These are phyloP conservation scores for Lycodopsis pacificus DNA, from an alignment of 2,797 vertebrate species.

Conservation along the genomic window DNA sequence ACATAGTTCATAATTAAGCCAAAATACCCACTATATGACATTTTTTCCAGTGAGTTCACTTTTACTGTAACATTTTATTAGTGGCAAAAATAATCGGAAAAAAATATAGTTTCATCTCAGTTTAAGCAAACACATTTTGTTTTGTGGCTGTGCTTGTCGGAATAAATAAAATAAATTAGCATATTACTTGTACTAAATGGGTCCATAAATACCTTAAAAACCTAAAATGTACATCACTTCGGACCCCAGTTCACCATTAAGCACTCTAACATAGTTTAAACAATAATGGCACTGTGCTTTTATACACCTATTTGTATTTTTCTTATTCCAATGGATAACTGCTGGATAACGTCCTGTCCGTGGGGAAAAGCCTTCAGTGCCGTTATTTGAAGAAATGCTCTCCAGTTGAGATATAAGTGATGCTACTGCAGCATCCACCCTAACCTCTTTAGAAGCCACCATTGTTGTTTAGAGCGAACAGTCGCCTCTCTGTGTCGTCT, in stretches of 20 bases:
- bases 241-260: constrained; percentile 33
- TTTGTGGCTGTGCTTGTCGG: constrained; percentile 26
- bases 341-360: neutral
- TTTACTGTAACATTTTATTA: neutral
- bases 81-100: constrained; percentile 11
- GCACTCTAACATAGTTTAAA: constrained; percentile 16
- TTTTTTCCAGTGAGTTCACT: neutral
- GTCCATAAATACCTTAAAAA: constrained; percentile 42
- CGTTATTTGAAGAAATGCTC: neutral
- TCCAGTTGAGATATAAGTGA: neutral
- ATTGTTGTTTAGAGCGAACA: neutral
- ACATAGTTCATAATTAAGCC: neutral
- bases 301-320: constrained; percentile 14
- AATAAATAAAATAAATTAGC: constrained; percentile 34
- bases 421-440: neutral
- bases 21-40: neutral
- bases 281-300: neutral
- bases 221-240: constrained; percentile 31
- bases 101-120: neutral
- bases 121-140: constrained; percentile 16
- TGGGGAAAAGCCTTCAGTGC: neutral
- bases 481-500: neutral
- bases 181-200: constrained; percentile 22
- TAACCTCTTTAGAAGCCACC: neutral
- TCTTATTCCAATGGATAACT: constrained; percentile 20